These are phyloP conservation scores for Sebastes ruberrimus DNA, from an alignment of 2,797 vertebrate genomes.

Conservation along the genomic window DNA sequence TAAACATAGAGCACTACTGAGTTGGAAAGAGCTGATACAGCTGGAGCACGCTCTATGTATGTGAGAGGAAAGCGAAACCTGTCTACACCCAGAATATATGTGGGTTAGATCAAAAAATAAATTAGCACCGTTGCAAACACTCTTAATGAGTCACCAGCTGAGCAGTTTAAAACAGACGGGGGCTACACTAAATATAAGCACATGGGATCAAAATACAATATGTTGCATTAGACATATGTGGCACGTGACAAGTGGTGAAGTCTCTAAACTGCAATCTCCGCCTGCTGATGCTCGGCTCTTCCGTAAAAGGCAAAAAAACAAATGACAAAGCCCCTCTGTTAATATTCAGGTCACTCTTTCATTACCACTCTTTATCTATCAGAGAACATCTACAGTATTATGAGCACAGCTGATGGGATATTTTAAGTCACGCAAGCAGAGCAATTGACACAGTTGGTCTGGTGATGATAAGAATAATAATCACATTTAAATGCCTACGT, in stretches of 20 bases:
- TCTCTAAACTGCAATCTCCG: not conserved
- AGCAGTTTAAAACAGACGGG: constrained; percentile 42
- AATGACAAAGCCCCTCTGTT: constrained; percentile 51
- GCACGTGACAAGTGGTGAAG: constrained; percentile 1
- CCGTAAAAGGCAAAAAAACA: constrained; percentile 19
- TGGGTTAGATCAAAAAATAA: constrained; percentile 74
- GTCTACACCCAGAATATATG: constrained; percentile 62
- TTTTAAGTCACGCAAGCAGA: constrained; percentile 49
- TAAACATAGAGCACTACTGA: constrained; percentile 51
- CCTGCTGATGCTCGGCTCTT: constrained; percentile 14
- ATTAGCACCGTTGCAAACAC: constrained; percentile 64
- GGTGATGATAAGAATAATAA: constrained; percentile 52
- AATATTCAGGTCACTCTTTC: constrained; percentile 65
- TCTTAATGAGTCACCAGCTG: constrained; percentile 54
- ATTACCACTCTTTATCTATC: constrained; percentile 47
- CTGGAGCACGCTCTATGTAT: constrained; percentile 27
- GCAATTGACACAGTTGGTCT: constrained; percentile 48
- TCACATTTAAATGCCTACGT: constrained; percentile 39
- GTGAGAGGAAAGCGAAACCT: constrained; percentile 62
- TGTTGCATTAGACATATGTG: constrained; percentile 7
- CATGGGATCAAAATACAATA: constrained; percentile 57
- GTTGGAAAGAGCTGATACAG: constrained; percentile 32
- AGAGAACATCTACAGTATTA: constrained; percentile 28
- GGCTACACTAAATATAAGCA: constrained; percentile 72
- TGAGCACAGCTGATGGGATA: constrained; percentile 62